Base-by-base conservation (phyloP, 2,888 invertebrate species). In the Macaria notata region DNA sequence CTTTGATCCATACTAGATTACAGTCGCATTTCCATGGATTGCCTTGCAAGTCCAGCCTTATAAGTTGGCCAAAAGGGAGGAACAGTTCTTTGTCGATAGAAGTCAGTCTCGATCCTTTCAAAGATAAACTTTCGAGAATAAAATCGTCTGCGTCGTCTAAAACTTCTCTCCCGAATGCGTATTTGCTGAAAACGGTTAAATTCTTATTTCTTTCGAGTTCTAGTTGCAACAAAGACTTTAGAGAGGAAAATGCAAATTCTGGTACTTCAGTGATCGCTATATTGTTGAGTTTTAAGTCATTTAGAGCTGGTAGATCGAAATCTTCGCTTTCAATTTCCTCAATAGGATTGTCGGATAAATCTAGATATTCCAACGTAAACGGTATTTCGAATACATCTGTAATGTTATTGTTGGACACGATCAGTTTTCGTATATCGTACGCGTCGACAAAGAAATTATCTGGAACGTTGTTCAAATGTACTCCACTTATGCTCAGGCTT, bases 1-100 rank as follows among this genome's bases (percentile, higher is more conserved):
- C 52, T 66, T 86, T 86, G 9, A 93, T 49, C 93, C 93, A 93
- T 30, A 78, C 71, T 46, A 94, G 80, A 19, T 88, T 82, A 71
- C 95, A 95, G 68, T 95, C 94, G 66, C 95, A 95, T 7, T 79
- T 78, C 94, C 94, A 94, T 0, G 93, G 92, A 73, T 94, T 94
- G 1, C 92, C 92, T 65, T 93, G 93, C 7, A 94, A 66, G 65
- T 93, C 93, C 46, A 94, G 62, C 43, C 81, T 70, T 0, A 79
- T 60, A 1, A 91, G 72, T 46, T 84, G 86, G 9, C 92, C 89
- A 56, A 93, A 83, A n/a, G 93, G 88, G 45, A 79, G 75, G 42
- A 72, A 64, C 49, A 93, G 70, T 30, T 80, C 82, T 31, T 75
- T 66, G 30, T 85, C 84, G 30, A 93, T 67, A 0, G 76, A 79